Base-by-base conservation (phyloP, 2,113 vertebrate genomes). In the Pyrgilauda ruficollis region DNA sequence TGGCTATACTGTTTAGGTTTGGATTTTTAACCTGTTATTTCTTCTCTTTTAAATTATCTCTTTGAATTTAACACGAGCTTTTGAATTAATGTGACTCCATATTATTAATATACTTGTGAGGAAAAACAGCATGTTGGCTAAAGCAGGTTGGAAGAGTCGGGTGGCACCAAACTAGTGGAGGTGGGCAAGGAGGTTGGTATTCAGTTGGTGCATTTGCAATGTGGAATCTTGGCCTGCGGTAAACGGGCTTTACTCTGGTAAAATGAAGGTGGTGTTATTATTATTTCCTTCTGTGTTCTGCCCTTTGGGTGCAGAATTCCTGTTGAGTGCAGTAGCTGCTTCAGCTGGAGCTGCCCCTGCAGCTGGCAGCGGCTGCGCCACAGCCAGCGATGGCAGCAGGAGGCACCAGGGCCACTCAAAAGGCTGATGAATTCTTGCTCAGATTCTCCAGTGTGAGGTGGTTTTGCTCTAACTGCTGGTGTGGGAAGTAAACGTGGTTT, bases 361-460 rank as follows among this genome's bases (percentile, higher is more conserved):
- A 15, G 19, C 33, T 44, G 52, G 8, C 20, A 17, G n/a, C 27
- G 33, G 37, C 35, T 46, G 5, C 17, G 22, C 31, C 44, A 50
- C 44, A 76, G 62, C 28, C 7, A 9, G 6, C 28, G 11, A 31
- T 9, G n/a, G 31, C 46, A 76, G 15, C 5, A 2, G 22, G 16
- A 43, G 56, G 31, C 44, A 20, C 55, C 19, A 18, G 68, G 52
- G 30, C 41, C 20, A 0, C 43, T 80, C 52, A 31, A 2, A 74
- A 63, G 46, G 37, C 12, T 30, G 19, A 1, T 19, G 24, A 37
- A 22, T 52, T 67, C 44, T 43, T 55, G 18, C 37, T 41, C 41
- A 1, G 0, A 15, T 55, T 74, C 15, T 30, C 17, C 16, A 21
- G 12, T 3, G 11, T 26, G 35, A 63, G 15, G 4, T 33, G 3